Base-by-base conservation (phyloP, 2,888 invertebrate genomes). In the Drosophila buzzatii region DNA sequence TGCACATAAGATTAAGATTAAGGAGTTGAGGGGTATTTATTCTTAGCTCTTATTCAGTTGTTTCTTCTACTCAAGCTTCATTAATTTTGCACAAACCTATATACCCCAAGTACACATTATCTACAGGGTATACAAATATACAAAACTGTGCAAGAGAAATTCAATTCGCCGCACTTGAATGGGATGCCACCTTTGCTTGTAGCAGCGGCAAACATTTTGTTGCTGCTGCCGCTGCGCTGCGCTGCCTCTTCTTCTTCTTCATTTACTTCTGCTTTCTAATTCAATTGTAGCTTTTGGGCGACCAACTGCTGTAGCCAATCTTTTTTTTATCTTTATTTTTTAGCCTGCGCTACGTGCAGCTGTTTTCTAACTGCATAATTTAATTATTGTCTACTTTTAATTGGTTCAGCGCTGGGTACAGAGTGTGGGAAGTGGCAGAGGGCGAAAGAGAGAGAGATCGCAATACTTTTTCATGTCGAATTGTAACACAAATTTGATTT, bases 381-480 rank as follows among this genome's bases (percentile, higher is more conserved):
- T 81, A 88, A 90, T 90, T 91, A 85, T 82, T 90, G 91, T 89
- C 90, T 86, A 81, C 85, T 89, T 90, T 91, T 90, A 91, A 89
- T 91, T 91, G 91, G 77, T 76, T 64, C 51, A 69, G 55, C 41
- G 49, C 52, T 10, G 55, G 16, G 56, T n/a, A 8, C n/a, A 37
- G 42, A 41, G 5, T 7, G 31, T 2, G 3, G 4, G 10, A 16
- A 3, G 10, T 23, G 39, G 12, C 9, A 7, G 18, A 2, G 12
- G 18, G 31, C 51, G 20, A 3, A 10, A 41, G 49, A 44, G 20
- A 41, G 23, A 37, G 14, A 6, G 37, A 6, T n/a, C 2, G 37
- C 31, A 60, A 55, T 44, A 53, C 57, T 52, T 65, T 73, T 60
- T 18, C 61, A 33, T 45, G 56, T 39, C 60, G 42, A 74, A 70